Conservation (phyloP, 2,113 vertebrate genomes). For the Hippolais icterina region DNA sequence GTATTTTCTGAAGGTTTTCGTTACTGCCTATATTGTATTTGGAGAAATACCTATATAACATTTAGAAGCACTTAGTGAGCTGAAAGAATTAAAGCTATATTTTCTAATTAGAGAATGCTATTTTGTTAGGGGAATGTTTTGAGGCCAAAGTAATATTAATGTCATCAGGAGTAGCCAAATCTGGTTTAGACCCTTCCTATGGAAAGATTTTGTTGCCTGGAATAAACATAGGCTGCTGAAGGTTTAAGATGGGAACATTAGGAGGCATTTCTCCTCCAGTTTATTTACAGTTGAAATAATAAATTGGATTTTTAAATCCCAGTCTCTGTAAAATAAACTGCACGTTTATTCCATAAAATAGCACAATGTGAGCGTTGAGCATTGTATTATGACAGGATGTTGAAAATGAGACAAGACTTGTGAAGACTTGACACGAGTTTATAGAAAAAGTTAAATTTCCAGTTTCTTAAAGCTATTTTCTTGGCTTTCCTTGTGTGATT, state of each 20-base stretch:
- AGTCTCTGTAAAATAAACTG: neutral
- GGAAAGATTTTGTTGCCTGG: neutral
- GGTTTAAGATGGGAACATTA: neutral
- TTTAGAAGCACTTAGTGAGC: neutral
- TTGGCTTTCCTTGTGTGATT: neutral
- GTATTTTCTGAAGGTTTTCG: neutral
- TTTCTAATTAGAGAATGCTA: neutral
- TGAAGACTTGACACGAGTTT: neutral
- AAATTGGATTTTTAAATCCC: neutral
- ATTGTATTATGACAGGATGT: neutral
- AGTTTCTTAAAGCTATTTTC: neutral
- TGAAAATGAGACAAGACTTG: neutral
- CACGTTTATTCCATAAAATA: neutral
- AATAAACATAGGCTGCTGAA: neutral
- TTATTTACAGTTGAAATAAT: neutral
- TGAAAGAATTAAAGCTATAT: neutral
- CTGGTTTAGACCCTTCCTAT: neutral
- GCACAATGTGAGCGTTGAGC: neutral
- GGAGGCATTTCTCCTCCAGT: neutral
- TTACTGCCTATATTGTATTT: neutral
- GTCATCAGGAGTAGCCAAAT: neutral
- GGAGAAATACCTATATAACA: neutral
- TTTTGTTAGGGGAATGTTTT: neutral
- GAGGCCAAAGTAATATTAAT: neutral
- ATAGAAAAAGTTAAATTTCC: neutral